Base-by-base conservation (phyloP, 1,140 invertebrate species). In the Cylas formicarius region DNA sequence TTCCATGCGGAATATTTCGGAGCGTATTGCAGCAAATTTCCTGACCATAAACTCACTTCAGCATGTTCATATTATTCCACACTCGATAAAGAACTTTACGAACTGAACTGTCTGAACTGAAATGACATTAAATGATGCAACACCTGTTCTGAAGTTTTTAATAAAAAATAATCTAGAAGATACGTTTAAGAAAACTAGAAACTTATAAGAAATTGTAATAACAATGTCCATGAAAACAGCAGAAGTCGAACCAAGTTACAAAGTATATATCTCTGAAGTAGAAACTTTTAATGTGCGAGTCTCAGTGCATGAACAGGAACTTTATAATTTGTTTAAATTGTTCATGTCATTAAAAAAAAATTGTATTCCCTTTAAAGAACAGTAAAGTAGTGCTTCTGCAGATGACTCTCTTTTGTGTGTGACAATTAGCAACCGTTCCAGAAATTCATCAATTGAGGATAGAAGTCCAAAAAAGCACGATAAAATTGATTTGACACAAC, bases 221-320 rank as follows among this genome's bases (percentile, higher is more conserved):
- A 53, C 51, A 9, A 45, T 40, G 13, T 39, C 57, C 27, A 52
- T 65, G 36, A 45, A 56, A 19, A 58, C 59, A 22, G 44, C 56
- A 9, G 48, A 49, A 24, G 39, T 18, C 14, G 60, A 65, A 52
- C 54, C 43, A 44, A 65, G 62, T 50, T 53, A 48, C 8, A 65
- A 61, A 34, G 39, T 65, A 29, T 62, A 63, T 35, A 14, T 51
- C 14, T 57, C 62, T 24, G 63, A 62, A 58, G 61, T 46, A 11
- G 59, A n/a, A n/a, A n/a, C n/a, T n/a, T n/a, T n/a, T n/a, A n/a
- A n/a, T n/a, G n/a, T n/a, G n/a, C n/a, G n/a, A n/a, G n/a, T n/a
- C n/a, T n/a, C n/a, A n/a, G n/a, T n/a, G n/a, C n/a, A n/a, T n/a
- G n/a, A n/a, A n/a, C n/a, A n/a, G n/a, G n/a, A n/a, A n/a, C n/a